Conservation (phyloP, 2,113 vertebrate species). For the Barnardius zonarius region DNA sequence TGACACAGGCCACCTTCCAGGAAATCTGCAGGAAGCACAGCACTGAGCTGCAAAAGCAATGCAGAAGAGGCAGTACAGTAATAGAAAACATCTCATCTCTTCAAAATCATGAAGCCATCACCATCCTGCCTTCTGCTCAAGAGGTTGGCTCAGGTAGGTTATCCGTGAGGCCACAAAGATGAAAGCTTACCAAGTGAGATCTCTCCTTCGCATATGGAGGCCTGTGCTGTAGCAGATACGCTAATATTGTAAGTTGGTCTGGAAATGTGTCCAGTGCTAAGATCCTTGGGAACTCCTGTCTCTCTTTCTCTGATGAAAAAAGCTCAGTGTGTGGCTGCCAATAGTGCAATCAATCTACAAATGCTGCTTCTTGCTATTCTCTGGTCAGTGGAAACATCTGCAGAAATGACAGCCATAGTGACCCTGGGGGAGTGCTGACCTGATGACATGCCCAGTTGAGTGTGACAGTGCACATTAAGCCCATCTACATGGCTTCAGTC, state of each 20-base stretch:
- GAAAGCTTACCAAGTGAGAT: not conserved
- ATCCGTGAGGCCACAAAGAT: not conserved
- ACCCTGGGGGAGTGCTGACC: not conserved
- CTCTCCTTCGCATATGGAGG: accelerated
- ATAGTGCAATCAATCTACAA: not conserved
- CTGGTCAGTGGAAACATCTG: not conserved
- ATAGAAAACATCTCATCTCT: not conserved
- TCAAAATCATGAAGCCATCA: not conserved
- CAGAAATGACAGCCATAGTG: not conserved
- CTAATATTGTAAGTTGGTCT: not conserved
- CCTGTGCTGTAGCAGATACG: not conserved
- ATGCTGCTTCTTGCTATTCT: not conserved
- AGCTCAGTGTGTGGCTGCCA: not conserved
- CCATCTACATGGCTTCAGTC: not conserved
- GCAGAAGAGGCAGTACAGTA: not conserved
- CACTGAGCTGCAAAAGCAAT: not conserved
- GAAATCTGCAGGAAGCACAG: not conserved
- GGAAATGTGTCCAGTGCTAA: not conserved
- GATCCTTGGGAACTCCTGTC: not conserved
- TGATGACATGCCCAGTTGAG: accelerated
- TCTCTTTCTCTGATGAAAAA: not conserved
- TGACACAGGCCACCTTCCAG: not conserved
- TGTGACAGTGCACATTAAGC: not conserved
- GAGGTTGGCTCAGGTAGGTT: not conserved
- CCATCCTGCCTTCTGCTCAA: not conserved